Evolutionary conservation across 2,113 vertebrate genomes (phyloP).

Genomic region (Perca schrenkii): DNA sequence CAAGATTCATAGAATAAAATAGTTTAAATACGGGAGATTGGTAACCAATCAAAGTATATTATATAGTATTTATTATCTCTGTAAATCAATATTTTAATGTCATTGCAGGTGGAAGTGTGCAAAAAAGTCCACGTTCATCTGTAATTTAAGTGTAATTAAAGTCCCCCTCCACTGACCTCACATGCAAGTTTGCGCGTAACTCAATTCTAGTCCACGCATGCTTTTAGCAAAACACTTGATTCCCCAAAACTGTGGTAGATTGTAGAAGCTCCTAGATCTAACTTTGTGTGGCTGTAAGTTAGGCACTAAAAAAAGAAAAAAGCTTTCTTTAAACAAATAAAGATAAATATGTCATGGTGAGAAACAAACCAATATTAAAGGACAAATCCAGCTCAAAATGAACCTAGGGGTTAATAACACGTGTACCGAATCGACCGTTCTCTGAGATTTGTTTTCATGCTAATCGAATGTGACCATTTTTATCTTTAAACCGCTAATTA

Average conservation of each 20-base stretch:
- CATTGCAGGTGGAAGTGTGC: background rate
- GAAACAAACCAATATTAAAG: conserved; percentile 1
- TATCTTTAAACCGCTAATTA: too few relatives aligned
- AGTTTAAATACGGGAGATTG: background rate
- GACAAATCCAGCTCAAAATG: too few relatives aligned
- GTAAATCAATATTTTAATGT: background rate
- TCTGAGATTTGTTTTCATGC: too few relatives aligned
- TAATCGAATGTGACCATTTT: too few relatives aligned
- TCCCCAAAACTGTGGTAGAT: background rate
- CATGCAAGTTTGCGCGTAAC: background rate
- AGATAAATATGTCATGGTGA: conserved; percentile 20
- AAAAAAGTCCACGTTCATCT: background rate
- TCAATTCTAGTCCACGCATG: background rate
- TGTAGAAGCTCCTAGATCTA: background rate
- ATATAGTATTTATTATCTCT: too few relatives aligned
- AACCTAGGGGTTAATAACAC: too few relatives aligned
- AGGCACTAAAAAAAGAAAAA: background rate
- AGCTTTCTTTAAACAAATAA: background rate
- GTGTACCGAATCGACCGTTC: too few relatives aligned
- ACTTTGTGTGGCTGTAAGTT: background rate
- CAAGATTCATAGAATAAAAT: too few relatives aligned
- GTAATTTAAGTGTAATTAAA: background rate
- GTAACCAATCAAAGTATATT: background rate
- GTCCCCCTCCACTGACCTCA: background rate
- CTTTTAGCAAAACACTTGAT: background rate